Conservation (phyloP, 2,113 vertebrate genomes). For the Equus przewalskii region DNA sequence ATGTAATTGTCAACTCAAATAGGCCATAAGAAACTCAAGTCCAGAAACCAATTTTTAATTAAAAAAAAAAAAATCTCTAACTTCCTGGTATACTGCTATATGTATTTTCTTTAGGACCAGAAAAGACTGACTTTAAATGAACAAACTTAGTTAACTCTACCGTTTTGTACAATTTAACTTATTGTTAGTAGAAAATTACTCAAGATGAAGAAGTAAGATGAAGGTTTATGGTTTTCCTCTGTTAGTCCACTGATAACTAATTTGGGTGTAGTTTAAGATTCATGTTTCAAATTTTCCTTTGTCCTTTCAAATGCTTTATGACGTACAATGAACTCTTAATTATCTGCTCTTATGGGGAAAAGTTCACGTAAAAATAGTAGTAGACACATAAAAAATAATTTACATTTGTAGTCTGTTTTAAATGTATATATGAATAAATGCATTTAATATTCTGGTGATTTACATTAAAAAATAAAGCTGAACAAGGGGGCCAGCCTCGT, state of each 20-base stretch:
- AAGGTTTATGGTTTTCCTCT: background rate
- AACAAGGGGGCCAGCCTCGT: background rate
- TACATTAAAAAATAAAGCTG: slow-evolving; percentile 1
- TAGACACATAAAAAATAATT: background rate
- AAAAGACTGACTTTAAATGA: background rate
- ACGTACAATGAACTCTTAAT: background rate
- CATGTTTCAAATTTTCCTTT: slow-evolving; percentile 27
- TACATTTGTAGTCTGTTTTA: background rate
- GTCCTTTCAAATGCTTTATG: background rate
- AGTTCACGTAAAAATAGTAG: background rate
- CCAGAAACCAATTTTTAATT: slow-evolving; percentile 20
- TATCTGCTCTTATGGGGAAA: background rate
- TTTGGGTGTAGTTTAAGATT: background rate
- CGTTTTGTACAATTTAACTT: background rate
- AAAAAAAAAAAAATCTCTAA: background rate
- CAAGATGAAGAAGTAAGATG: background rate
- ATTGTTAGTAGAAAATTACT: background rate
- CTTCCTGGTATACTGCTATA: background rate
- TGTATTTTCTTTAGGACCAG: background rate
- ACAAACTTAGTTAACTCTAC: slow-evolving; percentile 23
- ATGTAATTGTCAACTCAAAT: background rate
- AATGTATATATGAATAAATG: background rate
- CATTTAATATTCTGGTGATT: background rate
- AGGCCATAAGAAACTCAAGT: background rate
- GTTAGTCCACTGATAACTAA: background rate